Percentiles rank a stretch among this genome's conserved stretches.
phyloP scores from a whole-genome alignment of 2,888 invertebrate genomes.

The Pristionchus fissidentatus region DNA sequence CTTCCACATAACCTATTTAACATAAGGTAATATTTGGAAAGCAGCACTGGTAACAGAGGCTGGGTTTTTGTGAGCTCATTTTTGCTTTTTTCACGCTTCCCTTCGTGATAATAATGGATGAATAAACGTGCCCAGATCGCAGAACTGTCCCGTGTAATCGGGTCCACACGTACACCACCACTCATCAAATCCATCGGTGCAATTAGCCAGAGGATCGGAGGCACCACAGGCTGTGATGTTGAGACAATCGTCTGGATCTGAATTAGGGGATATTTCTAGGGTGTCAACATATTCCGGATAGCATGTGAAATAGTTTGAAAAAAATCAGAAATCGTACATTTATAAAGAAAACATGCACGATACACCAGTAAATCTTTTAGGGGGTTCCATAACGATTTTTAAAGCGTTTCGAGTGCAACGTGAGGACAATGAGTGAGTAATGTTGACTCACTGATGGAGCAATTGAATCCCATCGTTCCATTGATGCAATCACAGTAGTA shows the following conservation, averaged over 20 bases:
- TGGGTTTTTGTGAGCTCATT: no score
- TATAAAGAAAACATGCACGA: no score
- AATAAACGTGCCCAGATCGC: not conserved
- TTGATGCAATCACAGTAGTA: not conserved
- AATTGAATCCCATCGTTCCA: constrained; percentile 8
- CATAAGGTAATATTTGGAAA: no score
- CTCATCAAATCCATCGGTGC: not conserved
- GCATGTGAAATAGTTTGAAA: no score
- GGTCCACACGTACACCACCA: constrained; percentile 20
- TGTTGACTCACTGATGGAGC: constrained; percentile 25
- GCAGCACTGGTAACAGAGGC: no score
- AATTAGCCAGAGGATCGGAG: not conserved
- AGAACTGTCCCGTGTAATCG: constrained; percentile 5
- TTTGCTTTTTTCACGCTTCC: not conserved
- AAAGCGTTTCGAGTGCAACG: not conserved
- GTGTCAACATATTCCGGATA: no score
- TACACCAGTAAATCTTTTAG: no score
- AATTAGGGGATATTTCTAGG: no score
- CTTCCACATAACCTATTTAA: no score
- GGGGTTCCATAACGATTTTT: no score
- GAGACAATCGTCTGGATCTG: constrained; percentile 5
- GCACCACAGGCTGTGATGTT: not conserved
- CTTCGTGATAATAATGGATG: not conserved
- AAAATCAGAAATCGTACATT: no score
- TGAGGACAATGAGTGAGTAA: not conserved